Evolutionary conservation across 2,113 vertebrate species (phyloP).

Genomic region (Podarcis raffonei): DNA sequence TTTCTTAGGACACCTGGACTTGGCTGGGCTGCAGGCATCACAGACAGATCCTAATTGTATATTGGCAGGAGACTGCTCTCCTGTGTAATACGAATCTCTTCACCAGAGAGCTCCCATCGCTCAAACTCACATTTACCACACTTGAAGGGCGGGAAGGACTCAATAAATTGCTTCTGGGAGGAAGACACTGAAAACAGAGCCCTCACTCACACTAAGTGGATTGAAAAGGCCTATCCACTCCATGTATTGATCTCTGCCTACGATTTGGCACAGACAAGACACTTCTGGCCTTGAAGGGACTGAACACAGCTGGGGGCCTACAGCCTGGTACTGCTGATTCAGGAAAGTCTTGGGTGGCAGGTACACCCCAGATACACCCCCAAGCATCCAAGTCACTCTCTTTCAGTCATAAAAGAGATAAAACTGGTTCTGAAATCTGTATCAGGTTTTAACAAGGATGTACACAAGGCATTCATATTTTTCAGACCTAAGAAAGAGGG

Average conservation of each 20-base stretch:
- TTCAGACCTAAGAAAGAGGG: not conserved
- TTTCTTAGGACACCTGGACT: not conserved
- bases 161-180: conserved; percentile 15
- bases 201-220: conserved; percentile 23
- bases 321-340: not conserved
- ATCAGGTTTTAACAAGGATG: not conserved
- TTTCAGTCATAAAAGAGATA: not conserved
- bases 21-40: not conserved
- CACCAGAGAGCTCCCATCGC: not conserved
- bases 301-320: not conserved
- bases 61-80: conserved; percentile 30
- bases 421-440: not conserved
- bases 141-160: conserved; percentile 10
- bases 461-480: not conserved
- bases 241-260: not conserved
- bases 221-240: conserved; percentile 4
- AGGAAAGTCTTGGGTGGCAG: not conserved
- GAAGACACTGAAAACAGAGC: not conserved
- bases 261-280: not conserved
- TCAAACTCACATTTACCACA: conserved; percentile 36
- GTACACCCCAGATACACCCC: not conserved
- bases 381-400: not conserved
- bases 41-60: conserved; percentile 8
- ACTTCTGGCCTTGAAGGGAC: not conserved
- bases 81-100: conserved; percentile 13